Percentiles rank a stretch among this genome's conserved stretches.
Evolutionary conservation across 2,888 invertebrate species (phyloP).

Genomic region (Eucera pruinosa): DNA sequence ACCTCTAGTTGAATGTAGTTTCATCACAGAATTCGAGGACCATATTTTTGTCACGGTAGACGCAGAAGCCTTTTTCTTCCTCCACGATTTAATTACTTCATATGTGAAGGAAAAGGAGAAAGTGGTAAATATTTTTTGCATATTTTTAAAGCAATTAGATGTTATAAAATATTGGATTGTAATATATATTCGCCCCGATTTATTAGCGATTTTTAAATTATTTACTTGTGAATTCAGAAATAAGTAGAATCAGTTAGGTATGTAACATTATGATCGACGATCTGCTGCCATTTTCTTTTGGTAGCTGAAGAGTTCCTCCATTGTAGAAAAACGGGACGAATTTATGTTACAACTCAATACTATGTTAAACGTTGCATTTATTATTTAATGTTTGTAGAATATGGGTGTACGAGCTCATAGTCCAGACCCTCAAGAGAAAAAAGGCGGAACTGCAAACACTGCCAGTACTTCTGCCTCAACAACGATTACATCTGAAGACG

Average conservation of each 20-base stretch:
- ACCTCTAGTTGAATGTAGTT: slow-evolving; percentile 97
- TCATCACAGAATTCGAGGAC: slow-evolving; percentile 99
- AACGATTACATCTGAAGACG: slow-evolving; percentile 79
- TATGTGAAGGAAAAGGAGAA: slow-evolving; percentile 97
- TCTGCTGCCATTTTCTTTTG: no score
- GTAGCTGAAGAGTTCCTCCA: no score
- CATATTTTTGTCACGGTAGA: slow-evolving; percentile 99
- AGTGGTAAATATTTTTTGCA: slow-evolving; percentile 86
- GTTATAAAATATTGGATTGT: no score
- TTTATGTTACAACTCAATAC: background rate
- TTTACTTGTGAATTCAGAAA: no score
- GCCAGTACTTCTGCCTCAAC: slow-evolving; percentile 66
- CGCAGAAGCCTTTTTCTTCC: slow-evolving; percentile 98
- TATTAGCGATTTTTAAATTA: no score
- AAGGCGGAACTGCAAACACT: slow-evolving; percentile 68
- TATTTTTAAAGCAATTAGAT: background rate
- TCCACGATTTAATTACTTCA: slow-evolving; percentile 98
- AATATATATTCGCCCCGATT: no score
- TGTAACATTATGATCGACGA: no score
- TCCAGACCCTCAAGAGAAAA: slow-evolving; percentile 82
- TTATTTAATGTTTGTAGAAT: slow-evolving; percentile 73
- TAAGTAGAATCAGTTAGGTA: no score
- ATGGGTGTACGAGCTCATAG: slow-evolving; percentile 82
- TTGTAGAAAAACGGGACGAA: no score
- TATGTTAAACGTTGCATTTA: no score